Evolutionary conservation across 2,888 invertebrate species (phyloP), one percentile per base, ranked within the genome.

Genomic region (Leptinotarsa tumamoca): DNA sequence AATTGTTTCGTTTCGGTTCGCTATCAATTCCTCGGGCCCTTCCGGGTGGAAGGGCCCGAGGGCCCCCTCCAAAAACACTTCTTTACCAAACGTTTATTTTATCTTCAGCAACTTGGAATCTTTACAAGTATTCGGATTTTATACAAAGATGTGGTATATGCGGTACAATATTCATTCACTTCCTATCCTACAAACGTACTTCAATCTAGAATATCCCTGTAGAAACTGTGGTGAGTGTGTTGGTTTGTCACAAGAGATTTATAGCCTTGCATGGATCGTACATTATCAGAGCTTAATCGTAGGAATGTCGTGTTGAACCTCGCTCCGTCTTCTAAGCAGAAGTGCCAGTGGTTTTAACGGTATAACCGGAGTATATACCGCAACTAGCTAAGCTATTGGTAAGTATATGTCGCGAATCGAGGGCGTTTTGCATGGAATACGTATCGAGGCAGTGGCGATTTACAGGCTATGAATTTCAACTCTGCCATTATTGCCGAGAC

Each of bases 241-340:
- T 52, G 73, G 73, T 66, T 71, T 82, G 79, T 78, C 75, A 79
- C 78, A 74, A 77, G 71, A 81, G 82, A 83, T 83, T 84, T 83
- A 84, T 82, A 74, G 82, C 78, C 71, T 76, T 79, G 79, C 80
- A 78, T 75, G 74, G 72, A 76, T 79, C 80, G 81, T 83, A 81
- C 79, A 79, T 83, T 82, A 83, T 83, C 81, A 78, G 78, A 79
- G 81, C 74, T 82, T 81, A 82, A 81, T 81, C 81, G 82, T 79
- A 80, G 79, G 82, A 82, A 82, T 84, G 83, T 78, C 81, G 78
- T 78, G 69, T 74, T 67, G 70, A 72, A 58, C 72, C 72, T 52
- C 50, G 70, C 74, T 74, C 70, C 74, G 27, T 63, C 43, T 63
- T 71, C 67, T 56, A 68, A 68, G 54, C 33, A 69, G 73, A 68